A percentile compares a stretch with the other conserved stretches of the same genome.
These are phyloP conservation scores for Amphiura filiformis DNA, from an alignment of 35 echinoderm and acorn worm species.

Conservation along the genomic window DNA sequence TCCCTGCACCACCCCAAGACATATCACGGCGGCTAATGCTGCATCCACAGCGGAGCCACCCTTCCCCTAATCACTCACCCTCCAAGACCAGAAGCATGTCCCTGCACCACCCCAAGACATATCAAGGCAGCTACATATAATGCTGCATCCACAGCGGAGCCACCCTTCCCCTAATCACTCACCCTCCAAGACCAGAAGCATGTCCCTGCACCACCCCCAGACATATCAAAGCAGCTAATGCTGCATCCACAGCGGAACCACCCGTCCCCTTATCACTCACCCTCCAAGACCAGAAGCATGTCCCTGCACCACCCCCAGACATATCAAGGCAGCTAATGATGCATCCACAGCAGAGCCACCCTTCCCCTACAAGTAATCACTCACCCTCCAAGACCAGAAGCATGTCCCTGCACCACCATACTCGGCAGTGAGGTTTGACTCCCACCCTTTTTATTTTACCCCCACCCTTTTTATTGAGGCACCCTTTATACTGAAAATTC, in stretches of 20 bases:
- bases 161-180: background rate
- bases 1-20: background rate
- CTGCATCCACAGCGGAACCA: conserved; percentile 78
- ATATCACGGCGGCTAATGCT: background rate
- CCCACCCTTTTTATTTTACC: too few species aligned
- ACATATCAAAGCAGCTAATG: conserved; percentile 66
- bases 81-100: conserved; percentile 69
- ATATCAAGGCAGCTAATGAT: conserved; percentile 61
- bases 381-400: conserved; percentile 33
- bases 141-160: too few species aligned
- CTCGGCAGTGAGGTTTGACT: too few species aligned
- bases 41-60: background rate
- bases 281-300: conserved; percentile 79
- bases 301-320: conserved; percentile 69
- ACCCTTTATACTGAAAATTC: too few species aligned
- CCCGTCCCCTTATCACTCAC: conserved; percentile 39
- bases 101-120: conserved; percentile 74
- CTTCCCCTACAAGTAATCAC: conserved; percentile 14
- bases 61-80: conserved; percentile 40
- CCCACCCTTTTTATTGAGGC: too few species aligned
- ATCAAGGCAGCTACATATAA: too few species aligned
- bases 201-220: conserved; percentile 73
- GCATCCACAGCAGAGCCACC: conserved; percentile 84
- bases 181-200: conserved; percentile 81
- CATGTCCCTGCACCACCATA: background rate